Evolutionary conservation across 1,140 invertebrate genomes (phyloP).

Genomic region (Onthophagus taurus): DNA sequence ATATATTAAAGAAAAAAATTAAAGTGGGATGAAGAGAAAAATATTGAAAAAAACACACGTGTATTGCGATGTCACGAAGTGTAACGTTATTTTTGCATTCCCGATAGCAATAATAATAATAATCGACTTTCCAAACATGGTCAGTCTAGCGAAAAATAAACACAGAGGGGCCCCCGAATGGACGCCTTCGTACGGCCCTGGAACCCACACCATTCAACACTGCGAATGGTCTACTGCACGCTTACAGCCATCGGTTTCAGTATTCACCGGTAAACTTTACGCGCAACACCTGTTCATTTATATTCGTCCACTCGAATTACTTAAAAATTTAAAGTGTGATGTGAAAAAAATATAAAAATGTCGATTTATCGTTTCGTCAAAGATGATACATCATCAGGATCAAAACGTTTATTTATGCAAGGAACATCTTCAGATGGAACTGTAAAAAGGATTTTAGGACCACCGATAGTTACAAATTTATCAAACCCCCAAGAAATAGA

Average conservation of each 20-base stretch:
- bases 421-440: slow-evolving; percentile 41
- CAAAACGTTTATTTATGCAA: slow-evolving; percentile 64
- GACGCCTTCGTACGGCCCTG: slow-evolving; percentile 34
- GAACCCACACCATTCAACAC: slow-evolving; percentile 17
- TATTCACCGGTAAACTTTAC: slow-evolving; percentile 30
- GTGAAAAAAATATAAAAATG: slow-evolving; percentile 34
- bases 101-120: no score
- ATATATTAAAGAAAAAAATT: slow-evolving; percentile 3
- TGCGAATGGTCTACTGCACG: background rate
- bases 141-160: slow-evolving; percentile 3
- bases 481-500: slow-evolving; percentile 25
- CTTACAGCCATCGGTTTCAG: slow-evolving; percentile 11
- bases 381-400: slow-evolving; percentile 40
- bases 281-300: slow-evolving; percentile 29
- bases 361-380: slow-evolving; percentile 67
- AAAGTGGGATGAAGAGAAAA: background rate
- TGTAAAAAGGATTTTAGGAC: slow-evolving; percentile 24
- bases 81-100: no score
- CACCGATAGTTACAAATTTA: slow-evolving; percentile 30
- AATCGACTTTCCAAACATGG: slow-evolving; percentile 14
- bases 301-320: background rate
- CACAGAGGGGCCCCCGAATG: slow-evolving; percentile 11
- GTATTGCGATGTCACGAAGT: no score
- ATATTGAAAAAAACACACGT: no score
- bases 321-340: background rate